phyloP scores from a whole-genome alignment of 2,797 vertebrate genomes.

The Bucorvus abyssinicus region DNA sequence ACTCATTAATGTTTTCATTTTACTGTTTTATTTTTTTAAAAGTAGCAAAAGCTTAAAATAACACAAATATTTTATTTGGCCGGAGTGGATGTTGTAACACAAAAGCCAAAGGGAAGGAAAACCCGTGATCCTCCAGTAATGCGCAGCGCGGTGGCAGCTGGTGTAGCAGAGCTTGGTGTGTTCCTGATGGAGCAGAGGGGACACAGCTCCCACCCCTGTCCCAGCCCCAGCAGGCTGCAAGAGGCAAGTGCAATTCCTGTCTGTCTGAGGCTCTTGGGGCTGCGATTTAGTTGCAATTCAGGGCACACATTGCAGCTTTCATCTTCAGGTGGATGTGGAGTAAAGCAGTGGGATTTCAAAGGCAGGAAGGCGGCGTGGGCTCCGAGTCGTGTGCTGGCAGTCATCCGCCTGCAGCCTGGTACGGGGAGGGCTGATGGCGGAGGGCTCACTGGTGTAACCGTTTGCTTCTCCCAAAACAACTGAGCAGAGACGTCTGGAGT shows the following conservation, averaged over 20 bases:
- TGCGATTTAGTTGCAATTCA: accelerated
- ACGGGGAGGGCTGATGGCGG: not conserved
- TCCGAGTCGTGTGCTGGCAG: not conserved
- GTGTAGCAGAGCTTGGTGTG: no score
- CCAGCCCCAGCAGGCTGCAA: accelerated
- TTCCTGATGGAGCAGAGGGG: not conserved
- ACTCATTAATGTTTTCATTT: not conserved
- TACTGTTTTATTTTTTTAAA: not conserved
- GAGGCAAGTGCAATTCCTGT: not conserved
- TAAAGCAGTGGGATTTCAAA: not conserved
- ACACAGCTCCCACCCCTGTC: accelerated
- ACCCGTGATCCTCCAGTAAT: not conserved
- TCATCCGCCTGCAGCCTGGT: not conserved
- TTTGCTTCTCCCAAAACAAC: not conserved
- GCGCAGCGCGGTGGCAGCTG: not conserved
- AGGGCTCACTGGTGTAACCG: no score
- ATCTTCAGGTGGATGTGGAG: not conserved
- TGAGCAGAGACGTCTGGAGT: not conserved
- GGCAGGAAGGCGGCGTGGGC: not conserved
- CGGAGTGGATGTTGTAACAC: not conserved
- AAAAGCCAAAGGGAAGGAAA: not conserved
- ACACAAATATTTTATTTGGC: not conserved
- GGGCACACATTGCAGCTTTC: no score
- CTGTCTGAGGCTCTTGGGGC: not conserved
- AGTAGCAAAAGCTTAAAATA: not conserved